Evolutionary conservation across 1,140 invertebrate species (phyloP).

Genomic region (Dendrolimus punctatus): DNA sequence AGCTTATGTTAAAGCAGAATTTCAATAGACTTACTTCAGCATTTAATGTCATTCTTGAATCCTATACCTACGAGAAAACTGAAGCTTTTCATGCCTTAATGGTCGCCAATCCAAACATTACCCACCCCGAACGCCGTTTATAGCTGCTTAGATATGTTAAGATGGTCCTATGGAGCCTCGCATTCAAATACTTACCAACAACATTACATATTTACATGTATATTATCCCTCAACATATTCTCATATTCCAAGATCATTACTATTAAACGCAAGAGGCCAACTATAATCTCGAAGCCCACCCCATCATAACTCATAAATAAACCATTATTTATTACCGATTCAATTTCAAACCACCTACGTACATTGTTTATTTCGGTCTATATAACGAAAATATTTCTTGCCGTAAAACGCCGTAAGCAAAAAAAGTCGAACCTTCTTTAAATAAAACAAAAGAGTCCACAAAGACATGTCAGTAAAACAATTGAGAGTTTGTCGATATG

Average conservation of each 20-base stretch:
- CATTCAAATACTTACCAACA: neutral
- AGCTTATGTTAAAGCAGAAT: no score
- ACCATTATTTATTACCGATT: conserved; percentile 66
- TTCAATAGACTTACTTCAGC: no score
- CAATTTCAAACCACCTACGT: conserved; percentile 58
- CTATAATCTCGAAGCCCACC: conserved; percentile 17
- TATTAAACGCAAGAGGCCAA: conserved; percentile 15
- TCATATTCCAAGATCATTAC: conserved; percentile 9
- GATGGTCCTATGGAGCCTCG: neutral
- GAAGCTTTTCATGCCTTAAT: neutral
- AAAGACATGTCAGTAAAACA: conserved; percentile 69
- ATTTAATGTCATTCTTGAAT: no score
- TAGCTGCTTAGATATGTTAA: neutral
- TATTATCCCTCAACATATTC: neutral
- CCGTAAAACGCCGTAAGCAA: conserved; percentile 22
- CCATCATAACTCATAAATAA: conserved; percentile 56
- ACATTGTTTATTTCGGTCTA: conserved; percentile 47
- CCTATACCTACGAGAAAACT: no score
- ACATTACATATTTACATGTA: neutral
- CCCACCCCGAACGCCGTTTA: neutral
- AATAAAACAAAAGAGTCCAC: conserved; percentile 67
- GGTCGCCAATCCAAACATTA: neutral
- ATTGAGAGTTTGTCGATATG: conserved; percentile 36
- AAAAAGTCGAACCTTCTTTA: conserved; percentile 33
- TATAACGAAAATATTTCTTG: conserved; percentile 48